Conservation (phyloP, 2,113 vertebrate genomes). For the Syngnathoides biaculeatus region DNA sequence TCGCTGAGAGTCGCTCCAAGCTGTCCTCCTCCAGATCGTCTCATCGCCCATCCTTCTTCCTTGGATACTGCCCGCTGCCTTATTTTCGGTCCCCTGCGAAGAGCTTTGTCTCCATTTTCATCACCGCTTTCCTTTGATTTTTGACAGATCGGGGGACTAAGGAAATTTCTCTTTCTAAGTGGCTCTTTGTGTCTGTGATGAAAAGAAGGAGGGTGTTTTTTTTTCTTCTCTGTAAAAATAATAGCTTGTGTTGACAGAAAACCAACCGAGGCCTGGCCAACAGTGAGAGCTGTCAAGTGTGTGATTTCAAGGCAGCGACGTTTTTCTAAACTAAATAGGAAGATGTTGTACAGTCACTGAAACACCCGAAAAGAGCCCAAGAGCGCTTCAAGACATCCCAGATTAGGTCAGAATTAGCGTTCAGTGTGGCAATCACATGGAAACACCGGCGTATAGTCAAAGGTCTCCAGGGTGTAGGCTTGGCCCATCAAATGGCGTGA, state of each 20-base stretch:
- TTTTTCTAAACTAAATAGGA: constrained; percentile 6
- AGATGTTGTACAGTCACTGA: constrained; percentile 1
- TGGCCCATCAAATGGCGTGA: constrained; percentile 25
- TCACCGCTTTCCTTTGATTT: constrained; percentile 39
- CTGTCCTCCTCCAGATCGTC: constrained; percentile 45
- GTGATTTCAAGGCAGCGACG: background rate
- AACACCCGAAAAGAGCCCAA: constrained; percentile 1
- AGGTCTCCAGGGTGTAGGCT: constrained; percentile 31
- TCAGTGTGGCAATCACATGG: constrained; percentile 11
- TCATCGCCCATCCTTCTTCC: constrained; percentile 44
- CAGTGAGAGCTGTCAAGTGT: background rate
- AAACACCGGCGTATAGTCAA: constrained; percentile 31
- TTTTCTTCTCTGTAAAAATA: constrained; percentile 6
- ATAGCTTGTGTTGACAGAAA: constrained; percentile 29
- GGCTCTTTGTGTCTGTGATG: constrained; percentile 23
- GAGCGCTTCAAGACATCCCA: constrained; percentile 1
- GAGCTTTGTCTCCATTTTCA: constrained; percentile 45
- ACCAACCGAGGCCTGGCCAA: constrained; percentile 8
- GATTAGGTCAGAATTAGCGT: constrained; percentile 7
- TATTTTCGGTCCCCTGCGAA: constrained; percentile 39
- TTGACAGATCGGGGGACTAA: constrained; percentile 60
- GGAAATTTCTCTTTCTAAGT: constrained; percentile 26
- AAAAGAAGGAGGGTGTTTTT: constrained; percentile 21
- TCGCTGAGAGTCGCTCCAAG: constrained; percentile 51
- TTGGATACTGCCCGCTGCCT: constrained; percentile 39